These are phyloP conservation scores for Piprites chloris DNA, from an alignment of 2,113 vertebrate species.

Conservation along the genomic window DNA sequence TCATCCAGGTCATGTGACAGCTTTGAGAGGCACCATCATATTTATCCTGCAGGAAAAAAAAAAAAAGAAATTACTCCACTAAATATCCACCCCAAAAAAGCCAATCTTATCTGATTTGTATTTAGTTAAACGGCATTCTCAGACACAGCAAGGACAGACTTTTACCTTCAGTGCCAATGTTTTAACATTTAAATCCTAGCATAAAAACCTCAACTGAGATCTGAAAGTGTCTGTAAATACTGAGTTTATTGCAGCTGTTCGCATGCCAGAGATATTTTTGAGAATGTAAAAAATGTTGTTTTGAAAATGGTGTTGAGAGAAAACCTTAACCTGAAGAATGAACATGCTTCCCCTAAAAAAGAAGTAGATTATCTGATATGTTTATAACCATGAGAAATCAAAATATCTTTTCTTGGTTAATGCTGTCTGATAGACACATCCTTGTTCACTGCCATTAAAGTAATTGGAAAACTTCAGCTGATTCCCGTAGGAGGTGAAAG, in stretches of 20 bases:
- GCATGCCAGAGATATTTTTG: not conserved
- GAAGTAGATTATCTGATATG: not conserved
- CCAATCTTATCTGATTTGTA: not conserved
- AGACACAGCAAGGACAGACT: not conserved
- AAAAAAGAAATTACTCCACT: not conserved
- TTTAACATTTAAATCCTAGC: not conserved
- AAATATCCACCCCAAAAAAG: not conserved
- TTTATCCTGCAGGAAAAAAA: not conserved
- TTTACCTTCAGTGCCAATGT: not conserved
- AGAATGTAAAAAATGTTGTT: not conserved
- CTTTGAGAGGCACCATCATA: not conserved
- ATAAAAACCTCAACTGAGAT: not conserved
- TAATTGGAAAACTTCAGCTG: not conserved
- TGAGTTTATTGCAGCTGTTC: not conserved
- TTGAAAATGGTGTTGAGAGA: not conserved
- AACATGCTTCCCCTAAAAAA: not conserved
- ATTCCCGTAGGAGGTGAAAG: not conserved
- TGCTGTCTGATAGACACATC: not conserved
- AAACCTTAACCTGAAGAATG: not conserved
- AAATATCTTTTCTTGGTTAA: not conserved
- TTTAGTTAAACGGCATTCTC: not conserved
- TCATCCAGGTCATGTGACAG: not conserved
- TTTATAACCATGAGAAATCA: not conserved
- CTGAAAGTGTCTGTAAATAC: not conserved
- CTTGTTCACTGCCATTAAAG: not conserved